Evolutionary conservation across 2,797 vertebrate genomes (phyloP), one percentile per base, ranked within the genome.

Genomic region (Chaetodon trifasciatus): DNA sequence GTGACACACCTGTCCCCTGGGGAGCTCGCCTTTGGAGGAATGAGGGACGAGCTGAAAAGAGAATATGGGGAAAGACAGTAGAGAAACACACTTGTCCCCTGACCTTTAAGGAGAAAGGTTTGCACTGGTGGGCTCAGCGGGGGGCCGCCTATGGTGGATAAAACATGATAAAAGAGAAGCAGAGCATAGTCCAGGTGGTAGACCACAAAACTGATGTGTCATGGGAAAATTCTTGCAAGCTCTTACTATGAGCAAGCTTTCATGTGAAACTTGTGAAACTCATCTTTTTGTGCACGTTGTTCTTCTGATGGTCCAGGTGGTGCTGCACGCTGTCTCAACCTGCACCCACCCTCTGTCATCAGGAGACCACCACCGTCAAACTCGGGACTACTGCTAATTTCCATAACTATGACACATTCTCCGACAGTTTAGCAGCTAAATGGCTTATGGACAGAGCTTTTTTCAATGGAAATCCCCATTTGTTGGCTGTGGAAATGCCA

Each of bases 1-100:
- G 79, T 4, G 71, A 82, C 83, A 80, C 88, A 92, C 83, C 90
- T 93, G 89, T 91, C 90, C 80, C 86, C 82, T 24, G 60, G 60
- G 79, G 82, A 84, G 76, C 37, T 73, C 8, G 2, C 70, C 77
- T 28, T 23, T 57, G 70, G 72, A 74, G 32, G 46, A 83, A 81
- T 82, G 46, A 76, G 58, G 53, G 53, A 70, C 1, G 11, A 76
- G 73, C 42, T 81, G 70, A 70, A 78, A 82, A 56, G 49, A 69
- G 56, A 58, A 67, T 3, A 67, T 3, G 19, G 46, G 35, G 35
- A 8, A 15, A 57, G 66, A 65, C 4, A 6, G 70, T 32, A 60
- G 65, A 69, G 55, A 85, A 80, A 76, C 63, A 79, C 69, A 80
- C 70, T 88, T 85, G 64, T 67, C 78, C 82, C 42, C 78, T 90